Percentiles rank a stretch among this genome's conserved stretches.
Conservation (phyloP, 2,113 vertebrate genomes). For the Epinephelus lanceolatus region DNA sequence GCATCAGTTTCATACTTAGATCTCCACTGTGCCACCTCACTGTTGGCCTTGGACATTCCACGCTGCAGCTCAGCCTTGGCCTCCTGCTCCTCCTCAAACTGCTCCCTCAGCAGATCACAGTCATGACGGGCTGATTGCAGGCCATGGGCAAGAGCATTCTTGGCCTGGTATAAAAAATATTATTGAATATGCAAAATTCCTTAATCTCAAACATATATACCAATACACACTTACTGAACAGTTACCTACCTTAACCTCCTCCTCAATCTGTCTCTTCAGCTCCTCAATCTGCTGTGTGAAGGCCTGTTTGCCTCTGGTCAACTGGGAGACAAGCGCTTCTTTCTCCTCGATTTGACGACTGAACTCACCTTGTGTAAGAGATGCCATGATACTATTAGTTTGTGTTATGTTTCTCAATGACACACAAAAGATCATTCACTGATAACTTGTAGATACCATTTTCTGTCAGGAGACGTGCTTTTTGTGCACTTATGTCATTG, state of each 20-base stretch:
- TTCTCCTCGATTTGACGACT: conserved; percentile 89
- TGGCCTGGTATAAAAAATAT: conserved; percentile 59
- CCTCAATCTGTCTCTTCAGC: conserved; percentile 77
- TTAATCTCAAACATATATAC: background rate
- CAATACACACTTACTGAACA: background rate
- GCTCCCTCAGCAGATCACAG: conserved; percentile 84
- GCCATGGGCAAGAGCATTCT: conserved; percentile 80
- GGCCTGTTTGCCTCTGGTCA: conserved; percentile 82
- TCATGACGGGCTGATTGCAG: conserved; percentile 83
- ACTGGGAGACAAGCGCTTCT: conserved; percentile 88
- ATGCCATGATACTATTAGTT: background rate
- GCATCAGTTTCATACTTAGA: conserved; percentile 89
- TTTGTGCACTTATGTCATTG: conserved; percentile 68
- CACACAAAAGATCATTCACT: background rate
- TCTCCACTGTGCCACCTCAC: conserved; percentile 88
- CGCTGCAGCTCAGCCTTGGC: conserved; percentile 82
- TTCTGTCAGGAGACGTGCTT: conserved; percentile 73
- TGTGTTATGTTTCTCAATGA: background rate
- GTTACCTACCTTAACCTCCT: conserved; percentile 74
- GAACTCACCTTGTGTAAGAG: conserved; percentile 79
- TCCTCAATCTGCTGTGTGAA: conserved; percentile 83
- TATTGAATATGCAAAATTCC: conserved; percentile 1
- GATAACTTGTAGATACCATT: conserved; percentile 55
- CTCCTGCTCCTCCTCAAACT: conserved; percentile 84
- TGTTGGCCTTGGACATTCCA: conserved; percentile 83